Percentiles rank a stretch among this genome's conserved stretches.
Conservation (phyloP, 1,140 invertebrate genomes). For the Lanistes nyassanus region DNA sequence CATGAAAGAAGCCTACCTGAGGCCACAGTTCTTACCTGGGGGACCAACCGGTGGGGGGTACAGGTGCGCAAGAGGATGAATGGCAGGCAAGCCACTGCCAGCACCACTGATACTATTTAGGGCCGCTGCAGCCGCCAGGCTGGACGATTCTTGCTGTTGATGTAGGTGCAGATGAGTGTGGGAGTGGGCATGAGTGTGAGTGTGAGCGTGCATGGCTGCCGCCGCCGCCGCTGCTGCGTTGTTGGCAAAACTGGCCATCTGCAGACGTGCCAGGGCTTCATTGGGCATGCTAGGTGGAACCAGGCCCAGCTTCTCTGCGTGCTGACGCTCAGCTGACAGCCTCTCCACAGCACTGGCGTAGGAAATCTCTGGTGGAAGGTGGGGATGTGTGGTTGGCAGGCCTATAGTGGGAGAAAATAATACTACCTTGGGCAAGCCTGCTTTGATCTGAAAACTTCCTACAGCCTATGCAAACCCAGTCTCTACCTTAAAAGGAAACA, state of each 20-base stretch:
- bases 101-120: slow-evolving; percentile 17
- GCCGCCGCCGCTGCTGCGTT: slow-evolving; percentile 39
- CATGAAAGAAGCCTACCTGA: too few species aligned
- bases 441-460: neutral
- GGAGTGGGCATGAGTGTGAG: slow-evolving; percentile 79
- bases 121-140: slow-evolving; percentile 73
- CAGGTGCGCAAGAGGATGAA: slow-evolving; percentile 69
- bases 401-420: slow-evolving; percentile 28
- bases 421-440: too few species aligned
- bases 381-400: slow-evolving; percentile 34
- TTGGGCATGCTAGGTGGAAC: slow-evolving; percentile 72
- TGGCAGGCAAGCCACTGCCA: slow-evolving; percentile 30
- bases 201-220: slow-evolving; percentile 80
- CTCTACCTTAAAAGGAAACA: neutral
- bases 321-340: slow-evolving; percentile 66
- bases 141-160: slow-evolving; percentile 74
- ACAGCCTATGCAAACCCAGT: neutral
- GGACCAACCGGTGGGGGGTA: slow-evolving; percentile 64
- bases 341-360: slow-evolving; percentile 55
- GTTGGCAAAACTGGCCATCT: slow-evolving; percentile 74
- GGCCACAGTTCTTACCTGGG: slow-evolving; percentile 38
- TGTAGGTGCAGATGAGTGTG: slow-evolving; percentile 90
- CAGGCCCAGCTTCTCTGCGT: slow-evolving; percentile 77
- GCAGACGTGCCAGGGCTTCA: slow-evolving; percentile 81
- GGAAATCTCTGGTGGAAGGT: slow-evolving; percentile 38